Base-by-base conservation (phyloP, 2,113 vertebrate genomes). In the Gymnogyps californianus region DNA sequence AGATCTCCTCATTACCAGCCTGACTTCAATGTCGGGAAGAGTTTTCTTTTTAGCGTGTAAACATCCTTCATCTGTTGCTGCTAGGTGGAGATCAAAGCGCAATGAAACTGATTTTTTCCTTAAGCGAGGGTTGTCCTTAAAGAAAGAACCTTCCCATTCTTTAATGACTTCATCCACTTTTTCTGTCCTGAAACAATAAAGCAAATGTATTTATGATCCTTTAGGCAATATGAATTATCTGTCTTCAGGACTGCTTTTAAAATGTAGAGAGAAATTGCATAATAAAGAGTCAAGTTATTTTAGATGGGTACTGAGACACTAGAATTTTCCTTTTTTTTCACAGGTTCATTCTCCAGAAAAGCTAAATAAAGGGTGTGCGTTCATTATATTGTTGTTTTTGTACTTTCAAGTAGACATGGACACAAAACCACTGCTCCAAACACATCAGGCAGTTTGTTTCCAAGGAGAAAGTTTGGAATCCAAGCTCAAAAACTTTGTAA, bases 71-170 rank as follows among this genome's bases (percentile, higher is more conserved):
- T 99, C 99, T 0, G 97, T 97, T 2, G 99, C 98, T 17, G 99
- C 98, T 3, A 99, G 98, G 96, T 99, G 99, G 51, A 99, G 99
- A 91, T 99, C 99, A 58, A 99, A 99, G 51, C 99, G 99, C 96
- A 99, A 97, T 1, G 99, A 99, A 93, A 99, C 99, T 0, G 99
- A 99, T 95, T 99, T 99, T 98, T 99, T 99, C 78, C 99, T 98
- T 95, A 99, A 97, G 79, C 98, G 99, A 31, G 99, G 99, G 94
- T 99, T 99, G 97, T 99, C 99, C 96, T 99, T 98, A 98, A 99
- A 99, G 98, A 99, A 99, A 18, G 99, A 99, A 25, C 99, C 99
- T 98, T 99, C 99, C 99, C 99, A 99, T 95, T 99, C 99, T 97
- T 99, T 99, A 65, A 99, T 99, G 52, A 99, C 99, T 98, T 99